Base-by-base conservation (phyloP, 2,797 vertebrate species). In the Eospalax fontanierii region DNA sequence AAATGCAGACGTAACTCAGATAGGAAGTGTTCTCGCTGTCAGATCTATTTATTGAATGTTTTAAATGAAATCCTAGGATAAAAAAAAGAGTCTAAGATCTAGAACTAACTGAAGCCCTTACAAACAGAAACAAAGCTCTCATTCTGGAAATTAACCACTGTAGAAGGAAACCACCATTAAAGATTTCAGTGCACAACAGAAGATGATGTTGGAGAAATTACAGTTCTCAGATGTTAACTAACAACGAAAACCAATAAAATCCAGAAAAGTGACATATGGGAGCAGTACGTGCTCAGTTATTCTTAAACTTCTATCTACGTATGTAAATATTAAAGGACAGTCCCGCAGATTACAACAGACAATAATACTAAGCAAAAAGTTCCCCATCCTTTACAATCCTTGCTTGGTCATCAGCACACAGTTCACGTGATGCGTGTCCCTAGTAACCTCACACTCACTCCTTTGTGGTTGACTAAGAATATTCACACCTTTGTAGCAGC, bases 31-130 rank as follows among this genome's bases (percentile, higher is more conserved):
- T 21, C 19, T 40, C 66, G 82, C 68, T 95, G 30, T 71, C 33
- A 57, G 50, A 76, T 65, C 12, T 70, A 16, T 24, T 81, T 2
- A 65, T 14, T 82, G 28, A 93, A 26, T 84, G 70, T 76, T 85
- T 75, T 86, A 30, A n/a, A 50, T 76, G 70, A 10, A 43, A 28
- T 0, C 19, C n/a, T 95, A 35, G 50, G 59, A n/a, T 30, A 57
- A 61, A 95, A 57, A 61, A 95, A 79, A 73, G 79, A 79, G 78
- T 46, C 28, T 19, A 92, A 61, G 7, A 84, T 61, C 16, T 38
- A 79, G 66, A 92, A 40, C 74, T 61, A 22, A 43, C 10, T 40
- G 30, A 74, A 54, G 12, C 12, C 28, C 22, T 75, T 79, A 68
- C 5, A 74, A 90, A 46, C 79, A 75, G 79, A 86, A 79, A 38